Conservation (phyloP, 2,113 vertebrate species). For the Chaenocephalus aceratus region DNA sequence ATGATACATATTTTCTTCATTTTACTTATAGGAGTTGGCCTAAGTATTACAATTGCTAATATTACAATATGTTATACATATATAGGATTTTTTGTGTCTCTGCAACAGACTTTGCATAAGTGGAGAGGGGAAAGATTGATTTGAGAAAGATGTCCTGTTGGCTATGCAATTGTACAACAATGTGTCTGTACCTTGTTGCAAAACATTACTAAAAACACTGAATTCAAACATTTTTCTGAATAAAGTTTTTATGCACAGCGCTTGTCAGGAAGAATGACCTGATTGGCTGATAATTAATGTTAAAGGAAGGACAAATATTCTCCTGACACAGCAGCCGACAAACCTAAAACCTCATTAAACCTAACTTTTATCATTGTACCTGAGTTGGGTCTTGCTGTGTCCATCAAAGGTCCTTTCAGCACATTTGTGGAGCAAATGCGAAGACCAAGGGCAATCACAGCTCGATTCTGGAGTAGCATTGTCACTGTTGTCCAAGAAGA, state of each 20-base stretch:
- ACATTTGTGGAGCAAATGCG: constrained; percentile 63
- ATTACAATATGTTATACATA: background rate
- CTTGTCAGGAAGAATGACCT: background rate
- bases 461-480: constrained; percentile 74
- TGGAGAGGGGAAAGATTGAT: no score
- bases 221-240: background rate
- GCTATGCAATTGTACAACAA: no score
- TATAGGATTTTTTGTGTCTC: no score
- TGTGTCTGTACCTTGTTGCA: background rate
- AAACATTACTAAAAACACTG: background rate
- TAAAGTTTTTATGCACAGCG: background rate
- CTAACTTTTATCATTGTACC: constrained; percentile 51
- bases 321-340: background rate
- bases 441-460: constrained; percentile 55
- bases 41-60: background rate
- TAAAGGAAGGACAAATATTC: background rate
- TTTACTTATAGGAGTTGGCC: no score
- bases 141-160: no score
- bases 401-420: constrained; percentile 38
- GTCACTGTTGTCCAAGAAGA: constrained; percentile 19
- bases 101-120: no score
- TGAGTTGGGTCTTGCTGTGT: constrained; percentile 61
- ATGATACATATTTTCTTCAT: background rate
- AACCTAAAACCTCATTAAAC: no score
- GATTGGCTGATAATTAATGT: background rate